A percentile compares a stretch with the other conserved stretches of the same genome.
Evolutionary conservation across 2,888 invertebrate species (phyloP).

Genomic region (Autographa gamma): DNA sequence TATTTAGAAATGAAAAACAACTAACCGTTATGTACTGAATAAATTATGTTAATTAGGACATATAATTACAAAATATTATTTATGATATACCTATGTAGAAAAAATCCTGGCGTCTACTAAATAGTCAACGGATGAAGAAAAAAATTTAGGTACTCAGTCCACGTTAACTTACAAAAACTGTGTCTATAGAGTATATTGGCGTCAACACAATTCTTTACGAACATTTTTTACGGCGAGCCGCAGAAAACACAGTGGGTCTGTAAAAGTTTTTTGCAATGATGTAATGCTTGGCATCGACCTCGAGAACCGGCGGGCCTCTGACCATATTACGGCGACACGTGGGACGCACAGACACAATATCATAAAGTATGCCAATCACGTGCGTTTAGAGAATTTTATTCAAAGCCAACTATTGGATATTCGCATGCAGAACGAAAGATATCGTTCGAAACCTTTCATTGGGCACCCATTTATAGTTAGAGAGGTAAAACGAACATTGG

Average conservation of each 20-base stretch:
- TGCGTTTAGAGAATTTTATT: conserved; percentile 14
- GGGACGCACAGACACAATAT: conserved; percentile 52
- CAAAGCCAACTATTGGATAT: conserved; percentile 8
- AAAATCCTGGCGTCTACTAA: not conserved
- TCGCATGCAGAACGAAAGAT: conserved; percentile 7
- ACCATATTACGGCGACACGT: conserved; percentile 51
- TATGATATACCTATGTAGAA: not conserved
- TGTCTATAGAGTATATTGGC: conserved; percentile 7
- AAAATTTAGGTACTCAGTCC: conserved; percentile 10
- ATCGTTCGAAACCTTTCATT: conserved; percentile 18
- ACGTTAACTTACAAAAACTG: conserved; percentile 4
- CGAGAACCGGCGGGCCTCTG: conserved; percentile 59
- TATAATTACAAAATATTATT: not conserved
- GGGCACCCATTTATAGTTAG: conserved; percentile 16
- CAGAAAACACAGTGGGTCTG: conserved; percentile 35
- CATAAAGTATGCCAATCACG: conserved; percentile 45
- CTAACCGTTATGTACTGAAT: not conserved
- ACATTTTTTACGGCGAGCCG: conserved; percentile 24
- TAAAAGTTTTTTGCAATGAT: conserved; percentile 61
- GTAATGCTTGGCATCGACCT: conserved; percentile 64
- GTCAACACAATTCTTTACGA: conserved; percentile 28
- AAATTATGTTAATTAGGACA: not conserved
- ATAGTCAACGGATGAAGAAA: conserved; percentile 22
- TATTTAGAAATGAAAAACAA: not conserved
- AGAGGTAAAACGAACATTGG: conserved; percentile 13